Base-by-base conservation (phyloP, 2,797 vertebrate genomes). In the Staurois parvus region DNA sequence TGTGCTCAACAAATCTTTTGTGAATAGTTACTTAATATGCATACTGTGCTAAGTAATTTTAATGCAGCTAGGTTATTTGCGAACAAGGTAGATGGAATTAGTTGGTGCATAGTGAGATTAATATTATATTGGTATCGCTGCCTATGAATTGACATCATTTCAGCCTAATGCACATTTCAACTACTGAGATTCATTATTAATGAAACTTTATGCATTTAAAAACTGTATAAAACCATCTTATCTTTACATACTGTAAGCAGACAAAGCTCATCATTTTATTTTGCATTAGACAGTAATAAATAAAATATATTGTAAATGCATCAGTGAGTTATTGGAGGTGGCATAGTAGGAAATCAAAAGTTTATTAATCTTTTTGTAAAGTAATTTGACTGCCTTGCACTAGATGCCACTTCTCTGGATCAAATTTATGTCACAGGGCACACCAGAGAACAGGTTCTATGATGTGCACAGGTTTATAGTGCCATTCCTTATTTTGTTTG, bases 1-100 rank as follows among this genome's bases (percentile, higher is more conserved):
- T 52, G 42, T 70, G 21, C 26, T 72, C 12, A 56, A 64, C 32
- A 81, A 81, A 72, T 73, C 79, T 72, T 72, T 10, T 21, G 69
- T 42, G 32, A 62, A 72, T 67, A 72, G 68, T 45, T 72, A 67
- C n/a, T 81, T 72, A 81, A 72, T 81, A 30, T 70, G 29, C 32
- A 62, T 28, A 48, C 56, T 21, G 21, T n/a, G n/a, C n/a, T 24
- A 26, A 81, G 59, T 12, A 62, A 52, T 70, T 68, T 73, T 24
- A 42, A 37, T 72, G 69, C 69, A 72, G 68, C 15, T 72, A 81
- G 72, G 32, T 59, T 11, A 69, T 72, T 79, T 48, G 68, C 62
- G 12, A 26, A 72, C 26, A 72, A 40, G 45, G 30, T 62, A 72
- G 69, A 24, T 59, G 70, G 29, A 81, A 72, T 81, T 72, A 28